Base-by-base conservation (phyloP, 2,797 vertebrate species). In the Scyliorhinus canicula region DNA sequence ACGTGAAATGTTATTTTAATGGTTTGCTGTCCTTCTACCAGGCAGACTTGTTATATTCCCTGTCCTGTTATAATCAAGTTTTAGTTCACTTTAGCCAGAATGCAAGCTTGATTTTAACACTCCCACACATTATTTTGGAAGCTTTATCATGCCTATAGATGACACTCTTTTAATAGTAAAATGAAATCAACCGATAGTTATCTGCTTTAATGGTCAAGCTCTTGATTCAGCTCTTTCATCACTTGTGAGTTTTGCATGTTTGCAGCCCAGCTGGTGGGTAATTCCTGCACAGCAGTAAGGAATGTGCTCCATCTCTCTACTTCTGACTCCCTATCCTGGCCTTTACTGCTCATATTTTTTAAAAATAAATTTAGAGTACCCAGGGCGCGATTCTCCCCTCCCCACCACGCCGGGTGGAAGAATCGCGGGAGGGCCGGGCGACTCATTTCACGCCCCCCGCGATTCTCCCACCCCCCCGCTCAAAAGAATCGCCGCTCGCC, bases 1-100 rank as follows among this genome's bases (percentile, higher is more conserved):
- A 88, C 57, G 31, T 57, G 85, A 57, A 57, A 88, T 60, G 85
- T 88, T 88, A 88, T n/a, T 88, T 88, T 88, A 57, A n/a, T 57
- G 31, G 31, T 88, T 52, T 88, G n/a, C 79, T 47, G 79, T 82
- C 44, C 79, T 47, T 82, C 77, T 82, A 55, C 11, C 84, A 86
- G 28, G 84, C 52, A 55, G 52, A 55, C 84, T 86, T 86, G 84
- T 86, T 57, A 60, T 16, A 60, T 55, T 35, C 55, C 52, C 35
- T 14, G 1, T 60, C 55, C 31, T 88, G 31, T 88, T 26, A 50
- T 50, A 85, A 50, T 50, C 47, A 52, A 44, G 47, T 50, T 26
- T 52, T 57, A 88, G 57, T 88, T 88, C 52, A 88, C 55, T 55
- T 60, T 21, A 7, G 6, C 40, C 24, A 57, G 85, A 88, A 88